Evolutionary conservation across 2,113 vertebrate genomes (phyloP).

Genomic region (Dicentrarchus labrax): DNA sequence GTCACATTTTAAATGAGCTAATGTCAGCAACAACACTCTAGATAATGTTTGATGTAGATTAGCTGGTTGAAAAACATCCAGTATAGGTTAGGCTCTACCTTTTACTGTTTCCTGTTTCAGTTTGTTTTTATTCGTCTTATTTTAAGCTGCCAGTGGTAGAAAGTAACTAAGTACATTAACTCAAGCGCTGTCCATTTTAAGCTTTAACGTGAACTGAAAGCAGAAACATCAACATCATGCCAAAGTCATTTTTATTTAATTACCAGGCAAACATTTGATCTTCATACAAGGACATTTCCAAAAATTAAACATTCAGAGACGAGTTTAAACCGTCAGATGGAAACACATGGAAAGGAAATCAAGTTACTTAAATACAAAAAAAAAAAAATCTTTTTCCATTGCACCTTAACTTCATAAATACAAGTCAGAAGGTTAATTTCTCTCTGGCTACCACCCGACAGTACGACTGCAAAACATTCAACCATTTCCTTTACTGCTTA

Average conservation of each 20-base stretch:
- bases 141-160: no score
- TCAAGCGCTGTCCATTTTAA: no score
- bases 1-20: no score
- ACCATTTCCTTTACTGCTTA: background rate
- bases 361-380: conserved; percentile 73
- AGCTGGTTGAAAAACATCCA: no score
- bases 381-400: conserved; percentile 62
- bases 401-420: conserved; percentile 76
- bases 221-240: conserved; percentile 52
- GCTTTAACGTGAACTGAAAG: background rate
- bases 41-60: no score
- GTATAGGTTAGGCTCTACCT: no score
- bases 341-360: conserved; percentile 48
- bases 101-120: no score
- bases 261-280: conserved; percentile 72
- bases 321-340: conserved; percentile 54
- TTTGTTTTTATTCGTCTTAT: no score
- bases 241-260: conserved; percentile 77
- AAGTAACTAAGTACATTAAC: no score
- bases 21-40: no score
- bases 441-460: conserved; percentile 18
- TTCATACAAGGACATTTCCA: conserved; percentile 59
- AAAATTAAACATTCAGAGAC: conserved; percentile 67
- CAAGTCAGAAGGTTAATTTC: conserved; percentile 25
- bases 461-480: conserved; percentile 16